These are phyloP conservation scores for Dicaeum eximium DNA, from an alignment of 2,113 vertebrate genomes.

Conservation along the genomic window DNA sequence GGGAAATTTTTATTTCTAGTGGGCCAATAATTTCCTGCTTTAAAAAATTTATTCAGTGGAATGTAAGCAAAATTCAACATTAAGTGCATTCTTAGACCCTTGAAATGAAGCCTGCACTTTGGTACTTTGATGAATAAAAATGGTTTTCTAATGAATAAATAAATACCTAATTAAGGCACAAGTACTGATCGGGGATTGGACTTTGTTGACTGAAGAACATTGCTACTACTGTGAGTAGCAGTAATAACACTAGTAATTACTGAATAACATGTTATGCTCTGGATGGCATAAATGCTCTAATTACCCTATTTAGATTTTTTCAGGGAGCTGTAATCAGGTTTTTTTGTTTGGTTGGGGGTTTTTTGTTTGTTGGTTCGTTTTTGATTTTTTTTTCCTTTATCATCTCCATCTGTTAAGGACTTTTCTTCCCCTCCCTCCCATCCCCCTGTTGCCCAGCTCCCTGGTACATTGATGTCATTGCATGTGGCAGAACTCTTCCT, in stretches of 20 bases:
- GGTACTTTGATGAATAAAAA: not conserved
- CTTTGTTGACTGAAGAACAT: not conserved
- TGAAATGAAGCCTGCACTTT: not conserved
- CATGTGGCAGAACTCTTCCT: not conserved
- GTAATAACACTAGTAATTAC: not conserved
- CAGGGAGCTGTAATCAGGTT: not conserved
- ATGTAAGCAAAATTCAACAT: not conserved
- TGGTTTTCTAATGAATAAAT: not conserved
- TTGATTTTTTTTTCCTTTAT: too few relatives aligned
- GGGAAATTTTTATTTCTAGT: not conserved
- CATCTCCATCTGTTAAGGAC: not conserved
- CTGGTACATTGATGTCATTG: not conserved
- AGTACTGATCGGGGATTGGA: not conserved
- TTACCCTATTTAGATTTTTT: not conserved
- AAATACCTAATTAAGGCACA: not conserved
- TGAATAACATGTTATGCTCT: not conserved
- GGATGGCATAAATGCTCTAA: not conserved
- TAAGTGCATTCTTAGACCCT: not conserved
- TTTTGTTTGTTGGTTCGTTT: too few relatives aligned
- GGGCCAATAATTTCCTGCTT: not conserved
- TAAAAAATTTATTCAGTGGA: not conserved
- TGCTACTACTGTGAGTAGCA: not conserved
- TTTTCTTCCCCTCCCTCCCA: not conserved
- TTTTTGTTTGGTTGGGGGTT: too few relatives aligned
- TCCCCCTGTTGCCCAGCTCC: not conserved